A percentile compares a stretch with the other conserved stretches of the same genome.
Conservation (phyloP, 1,140 invertebrate species). For the Bombus breviceps region DNA sequence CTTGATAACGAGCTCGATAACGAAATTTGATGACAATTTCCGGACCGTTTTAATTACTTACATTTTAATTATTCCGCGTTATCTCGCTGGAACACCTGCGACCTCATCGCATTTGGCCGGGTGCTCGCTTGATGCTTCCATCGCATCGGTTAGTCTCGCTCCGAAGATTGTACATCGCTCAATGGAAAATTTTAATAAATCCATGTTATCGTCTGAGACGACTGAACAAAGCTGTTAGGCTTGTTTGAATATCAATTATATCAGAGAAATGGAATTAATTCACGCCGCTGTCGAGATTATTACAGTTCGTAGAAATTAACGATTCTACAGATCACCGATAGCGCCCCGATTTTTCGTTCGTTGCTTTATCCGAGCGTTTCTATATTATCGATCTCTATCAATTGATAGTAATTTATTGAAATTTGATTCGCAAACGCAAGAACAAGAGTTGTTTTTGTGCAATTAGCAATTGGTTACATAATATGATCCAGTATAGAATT, state of each 20-base stretch:
- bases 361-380: neutral
- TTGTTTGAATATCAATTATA: neutral
- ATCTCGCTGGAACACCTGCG: neutral
- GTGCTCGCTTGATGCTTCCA: neutral
- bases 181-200: slow-evolving; percentile 6
- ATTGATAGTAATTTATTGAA: neutral
- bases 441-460: neutral
- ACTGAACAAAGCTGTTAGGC: neutral
- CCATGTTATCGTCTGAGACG: neutral
- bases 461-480: neutral
- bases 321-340: neutral
- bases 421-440: neutral
- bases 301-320: neutral
- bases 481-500: neutral
- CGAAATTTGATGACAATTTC: neutral
- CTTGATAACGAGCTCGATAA: neutral
- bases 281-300: neutral
- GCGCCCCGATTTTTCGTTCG: neutral
- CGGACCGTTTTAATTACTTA: too few species aligned
- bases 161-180: neutral
- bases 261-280: neutral
- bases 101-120: neutral
- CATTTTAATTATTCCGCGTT: slow-evolving; percentile 23
- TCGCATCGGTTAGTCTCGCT: neutral
- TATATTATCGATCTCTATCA: neutral